A percentile compares a stretch with the other conserved stretches of the same genome.
phyloP scores from a whole-genome alignment of 2,113 vertebrate species.

The Lutjanus erythropterus region DNA sequence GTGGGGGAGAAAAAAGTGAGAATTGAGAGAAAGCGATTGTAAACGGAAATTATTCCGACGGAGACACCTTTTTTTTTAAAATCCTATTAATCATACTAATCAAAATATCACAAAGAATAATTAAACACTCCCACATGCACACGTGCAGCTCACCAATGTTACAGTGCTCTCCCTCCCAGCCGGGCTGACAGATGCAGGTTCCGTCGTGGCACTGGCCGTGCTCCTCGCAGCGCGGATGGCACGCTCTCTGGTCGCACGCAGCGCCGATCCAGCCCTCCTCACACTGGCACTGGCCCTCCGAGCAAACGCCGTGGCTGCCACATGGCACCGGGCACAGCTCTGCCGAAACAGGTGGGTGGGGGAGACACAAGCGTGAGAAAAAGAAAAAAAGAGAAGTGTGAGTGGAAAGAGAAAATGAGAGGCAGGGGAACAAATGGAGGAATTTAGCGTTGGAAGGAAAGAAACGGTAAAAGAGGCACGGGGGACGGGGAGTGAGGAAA shows the following conservation, averaged over 20 bases:
- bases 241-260: conserved; percentile 92
- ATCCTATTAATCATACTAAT: conserved; percentile 38
- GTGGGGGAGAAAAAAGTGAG: conserved; percentile 28
- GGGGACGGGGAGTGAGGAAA: conserved; percentile 22
- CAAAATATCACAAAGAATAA: conserved; percentile 55
- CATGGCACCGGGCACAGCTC: conserved; percentile 95
- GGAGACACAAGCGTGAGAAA: conserved; percentile 49
- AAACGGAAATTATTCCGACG: conserved; percentile 34
- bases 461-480: conserved; percentile 45
- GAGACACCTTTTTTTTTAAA: conserved; percentile 15
- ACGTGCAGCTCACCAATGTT: conserved; percentile 91
- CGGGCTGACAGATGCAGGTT: conserved; percentile 95
- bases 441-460: conserved; percentile 37
- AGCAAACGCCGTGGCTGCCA: conserved; percentile 93
- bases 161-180: conserved; percentile 99
- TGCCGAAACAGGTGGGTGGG: conserved; percentile 76
- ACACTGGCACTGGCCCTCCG: conserved; percentile 93
- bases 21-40: conserved; percentile 39
- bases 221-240: conserved; percentile 93
- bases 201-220: conserved; percentile 97
- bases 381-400: conserved; percentile 38
- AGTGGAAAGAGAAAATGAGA: conserved; percentile 36
- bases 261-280: conserved; percentile 95
- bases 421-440: conserved; percentile 62
- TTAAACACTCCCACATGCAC: conserved; percentile 44